Base-by-base conservation (phyloP, 2,797 vertebrate genomes). In the Enteromius treurensis region DNA sequence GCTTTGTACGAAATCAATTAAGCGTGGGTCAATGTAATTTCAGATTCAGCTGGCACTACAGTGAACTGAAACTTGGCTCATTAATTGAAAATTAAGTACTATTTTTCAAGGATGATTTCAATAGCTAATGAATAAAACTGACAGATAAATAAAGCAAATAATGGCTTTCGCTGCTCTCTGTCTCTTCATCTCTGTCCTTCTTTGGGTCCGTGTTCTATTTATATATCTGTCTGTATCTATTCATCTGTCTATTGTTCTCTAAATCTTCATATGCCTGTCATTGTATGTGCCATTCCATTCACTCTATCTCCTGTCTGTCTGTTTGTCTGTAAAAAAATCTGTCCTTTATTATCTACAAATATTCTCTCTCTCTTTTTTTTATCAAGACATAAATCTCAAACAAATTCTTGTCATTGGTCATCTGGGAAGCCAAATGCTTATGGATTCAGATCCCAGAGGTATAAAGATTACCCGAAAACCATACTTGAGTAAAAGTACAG, bases 1-100 rank as follows among this genome's bases (percentile, higher is more conserved):
- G 75, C 82, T 83, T 83, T 83, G 67, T 83, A 83, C 53, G 26
- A 19, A 83, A 83, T 83, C 65, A 83, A 83, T 83, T 83, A 71
- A 49, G 21, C 8, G n/a, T 71, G 65, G 82, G 82, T 83, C 82
- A 78, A 51, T 83, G 82, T 62, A 26, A 83, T 83, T 83, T 83
- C 75, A 69, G 40, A 78, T 83, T 78, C 65, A 70, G 75, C 21
- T 53, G 15, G 51, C 65, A 78, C 32, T 32, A 62, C 19, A 62
- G 29, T 60, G 65, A 71, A 71, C 42, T 34, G 67, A 83, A 78
- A 83, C 82, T 58, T 70, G 34, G 51, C 74, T 78, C 37, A 70
- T 23, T 83, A 78, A 78, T 78, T 51, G 53, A 77, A 78, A 78
- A 83, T 78, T 83, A 83, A 77, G 37, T 58, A 51, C 9, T 60